Evolutionary conservation across 2,797 vertebrate species (phyloP), one percentile per base, ranked within the genome.

Genomic region (Epinephelus coioides): DNA sequence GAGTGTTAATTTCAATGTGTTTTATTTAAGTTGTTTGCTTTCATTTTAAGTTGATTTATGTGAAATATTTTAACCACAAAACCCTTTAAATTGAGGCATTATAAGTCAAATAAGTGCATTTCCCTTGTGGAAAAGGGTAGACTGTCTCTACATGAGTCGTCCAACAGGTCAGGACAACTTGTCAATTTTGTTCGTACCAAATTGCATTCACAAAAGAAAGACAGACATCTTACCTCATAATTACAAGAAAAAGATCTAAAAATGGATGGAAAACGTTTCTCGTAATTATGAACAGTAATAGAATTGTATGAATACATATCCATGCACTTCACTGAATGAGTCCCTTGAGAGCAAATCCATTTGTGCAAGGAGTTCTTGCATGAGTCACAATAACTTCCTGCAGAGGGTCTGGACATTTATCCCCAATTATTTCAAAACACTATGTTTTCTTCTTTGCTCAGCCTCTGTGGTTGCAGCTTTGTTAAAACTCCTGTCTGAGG

Each of bases 401-500:
- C 21, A 40, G 21, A 49, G 21, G 46, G 69, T 51, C 27, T 21
- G 19, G 17, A 12, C 44, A 50, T 47, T 43, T 72, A 53, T 30
- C 1, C 6, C 4, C 43, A 47, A 40, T 19, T 43, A 67, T 68
- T 66, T 67, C 7, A 44, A 76, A 74, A 67, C 18, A 40, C 19
- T 6, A 8, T 4, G 2, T 57, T 17, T 57, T 76, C 57, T 53
- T 25, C 47, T 34, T 34, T 34, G 34, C 54, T 68, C 13, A 82
- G 44, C 34, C 76, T 40, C 56, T 12, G 43, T 17, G 17, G 21
- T 46, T 30, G n/a, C n/a, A 21, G 12, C 51, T 69, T 55, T 43
- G 38, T 51, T 56, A 60, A 63, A 87, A 72, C 53, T 71, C 51
- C 15, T 43, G 65, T 65, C 23, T 18, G 14, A 27, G 71, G 53